Evolutionary conservation across 92 coral and sea anemone genomes (phyloP), one percentile per base, ranked within the genome.

Genomic region (Actinostola sp.): DNA sequence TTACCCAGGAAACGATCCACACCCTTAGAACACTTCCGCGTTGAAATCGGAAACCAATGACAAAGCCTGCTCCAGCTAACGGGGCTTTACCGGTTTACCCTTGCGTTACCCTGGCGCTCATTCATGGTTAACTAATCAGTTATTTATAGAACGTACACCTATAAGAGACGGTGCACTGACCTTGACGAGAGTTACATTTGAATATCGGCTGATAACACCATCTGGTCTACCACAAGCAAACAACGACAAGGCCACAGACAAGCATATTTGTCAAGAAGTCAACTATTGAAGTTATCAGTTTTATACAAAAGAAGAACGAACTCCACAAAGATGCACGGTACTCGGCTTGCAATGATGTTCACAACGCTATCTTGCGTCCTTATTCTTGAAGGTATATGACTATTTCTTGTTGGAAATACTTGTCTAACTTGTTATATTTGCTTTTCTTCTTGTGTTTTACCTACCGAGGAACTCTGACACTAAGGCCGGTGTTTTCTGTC

Each of bases 81-180:
- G 62, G 74, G 74, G 42, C 45, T 51, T 68, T 12, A 68, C 74
- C 74, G 42, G 25, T n/a, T n/a, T n/a, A n/a, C n/a, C n/a, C n/a
- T n/a, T 49, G 62, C 62, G 74, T 68, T n/a, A 51, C 74, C n/a
- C 12, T 20, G 31, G 14, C 48, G 8, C 16, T 26, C 41, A 55
- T 8, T 50, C 61, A 51, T 25, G 26, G 14, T 68, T 52, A 68
- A 32, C 74, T 50, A 68, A 68, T 68, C 46, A 44, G 61, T 28
- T 68, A 51, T 68, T 49, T 30, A 19, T 53, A 36, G 42, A 33
- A 23, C 11, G 17, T 27, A 24, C 1, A 1, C 16, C 44, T 66
- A 28, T 66, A 66, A 66, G 52, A 66, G 24, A 45, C 21, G 13
- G 20, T 64, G 42, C 26, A 33, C 16, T 52, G 63, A 20, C 74